A percentile compares a stretch with the other conserved stretches of the same genome.
phyloP scores from a whole-genome alignment of 2,797 vertebrate genomes.

The Thripadectes ignobilis region DNA sequence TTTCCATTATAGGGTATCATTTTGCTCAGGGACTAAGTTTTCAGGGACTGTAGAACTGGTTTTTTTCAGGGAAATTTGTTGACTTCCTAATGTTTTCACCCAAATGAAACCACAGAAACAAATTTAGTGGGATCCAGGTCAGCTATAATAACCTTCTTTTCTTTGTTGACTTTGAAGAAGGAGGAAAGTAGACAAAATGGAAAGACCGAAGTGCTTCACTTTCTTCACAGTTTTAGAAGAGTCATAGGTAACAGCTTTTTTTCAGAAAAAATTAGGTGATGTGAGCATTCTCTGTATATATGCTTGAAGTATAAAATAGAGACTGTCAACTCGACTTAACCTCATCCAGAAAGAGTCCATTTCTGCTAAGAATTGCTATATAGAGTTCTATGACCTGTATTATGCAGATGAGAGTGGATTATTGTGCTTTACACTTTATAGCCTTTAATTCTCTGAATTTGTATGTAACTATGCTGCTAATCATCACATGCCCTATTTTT shows the following conservation, averaged over 20 bases:
- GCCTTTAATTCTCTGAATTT: background rate
- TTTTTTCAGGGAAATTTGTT: background rate
- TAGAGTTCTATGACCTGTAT: background rate
- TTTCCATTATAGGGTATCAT: background rate
- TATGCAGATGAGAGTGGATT: background rate
- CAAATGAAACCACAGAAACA: background rate
- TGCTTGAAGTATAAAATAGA: background rate
- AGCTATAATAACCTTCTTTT: background rate
- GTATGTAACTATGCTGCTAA: background rate
- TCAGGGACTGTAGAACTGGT: background rate
- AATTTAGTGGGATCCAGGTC: background rate
- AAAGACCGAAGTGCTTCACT: background rate
- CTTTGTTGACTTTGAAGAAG: background rate
- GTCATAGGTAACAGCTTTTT: background rate
- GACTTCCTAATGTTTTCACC: background rate
- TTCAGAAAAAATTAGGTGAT: background rate
- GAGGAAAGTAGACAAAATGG: background rate
- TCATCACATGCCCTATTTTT: background rate
- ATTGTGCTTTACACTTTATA: background rate
- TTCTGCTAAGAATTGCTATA: background rate
- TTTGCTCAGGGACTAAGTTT: background rate
- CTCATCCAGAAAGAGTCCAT: background rate
- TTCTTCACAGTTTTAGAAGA: background rate
- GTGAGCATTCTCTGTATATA: background rate
- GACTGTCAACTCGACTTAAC: background rate